Conservation (phyloP, 2,113 vertebrate genomes). For the Patagioenas fasciata region DNA sequence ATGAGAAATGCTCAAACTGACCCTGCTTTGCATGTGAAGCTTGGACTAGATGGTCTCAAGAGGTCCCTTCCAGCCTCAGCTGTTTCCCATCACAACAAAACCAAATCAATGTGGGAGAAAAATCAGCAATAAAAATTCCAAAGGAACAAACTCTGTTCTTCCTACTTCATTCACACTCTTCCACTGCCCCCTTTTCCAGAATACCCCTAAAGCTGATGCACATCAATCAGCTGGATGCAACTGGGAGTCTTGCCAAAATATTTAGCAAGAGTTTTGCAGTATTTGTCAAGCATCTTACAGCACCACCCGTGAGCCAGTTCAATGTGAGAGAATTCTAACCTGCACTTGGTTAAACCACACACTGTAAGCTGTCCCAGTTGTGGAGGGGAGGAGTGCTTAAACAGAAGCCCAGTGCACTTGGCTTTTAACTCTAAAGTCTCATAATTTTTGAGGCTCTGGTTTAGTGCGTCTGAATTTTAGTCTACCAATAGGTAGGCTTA, state of each 20-base stretch:
- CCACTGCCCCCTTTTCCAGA: not conserved
- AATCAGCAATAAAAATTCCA: not conserved
- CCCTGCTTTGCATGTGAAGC: not conserved
- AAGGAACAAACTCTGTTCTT: not conserved
- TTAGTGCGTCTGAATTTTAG: not conserved
- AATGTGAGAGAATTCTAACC: not conserved
- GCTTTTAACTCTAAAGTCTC: not conserved
- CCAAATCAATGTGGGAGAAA: not conserved
- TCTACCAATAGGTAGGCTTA: not conserved
- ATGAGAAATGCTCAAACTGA: not conserved
- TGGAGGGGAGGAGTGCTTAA: not conserved
- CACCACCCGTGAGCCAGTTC: not conserved
- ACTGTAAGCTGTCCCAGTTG: not conserved
- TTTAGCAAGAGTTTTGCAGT: not conserved
- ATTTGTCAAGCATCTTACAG: not conserved
- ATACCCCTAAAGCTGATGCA: not conserved
- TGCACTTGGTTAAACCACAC: not conserved
- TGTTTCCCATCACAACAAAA: not conserved
- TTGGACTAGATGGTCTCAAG: not conserved
- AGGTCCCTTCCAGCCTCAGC: not conserved
- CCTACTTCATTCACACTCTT: not conserved
- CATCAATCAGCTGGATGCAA: not conserved
- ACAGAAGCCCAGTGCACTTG: not conserved
- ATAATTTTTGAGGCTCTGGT: not conserved
- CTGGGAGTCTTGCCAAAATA: not conserved